Percentiles rank a stretch among this genome's conserved stretches.
Evolutionary conservation across 2,113 vertebrate genomes (phyloP).

Genomic region (Daboia siamensis): DNA sequence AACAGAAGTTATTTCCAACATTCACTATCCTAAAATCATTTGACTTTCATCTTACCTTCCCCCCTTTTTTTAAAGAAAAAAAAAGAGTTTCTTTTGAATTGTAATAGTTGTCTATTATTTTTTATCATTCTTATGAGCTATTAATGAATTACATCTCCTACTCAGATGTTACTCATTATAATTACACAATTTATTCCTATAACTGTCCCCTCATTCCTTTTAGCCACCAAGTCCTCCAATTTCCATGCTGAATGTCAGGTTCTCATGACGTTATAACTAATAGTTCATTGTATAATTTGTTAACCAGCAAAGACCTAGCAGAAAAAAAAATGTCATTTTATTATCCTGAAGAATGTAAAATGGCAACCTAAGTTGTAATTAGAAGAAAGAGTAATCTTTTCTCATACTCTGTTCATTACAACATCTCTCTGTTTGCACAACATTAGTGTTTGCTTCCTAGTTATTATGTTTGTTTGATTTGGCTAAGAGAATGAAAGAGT

Average conservation of each 20-base stretch:
- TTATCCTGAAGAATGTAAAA: conserved; percentile 26
- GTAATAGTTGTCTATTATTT: not conserved
- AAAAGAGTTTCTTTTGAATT: not conserved
- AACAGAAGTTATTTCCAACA: not conserved
- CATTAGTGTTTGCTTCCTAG: conserved; percentile 18
- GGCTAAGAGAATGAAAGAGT: not conserved
- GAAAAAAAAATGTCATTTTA: conserved; percentile 45
- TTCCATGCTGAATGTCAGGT: not conserved
- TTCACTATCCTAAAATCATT: not conserved
- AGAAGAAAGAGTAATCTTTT: conserved; percentile 30
- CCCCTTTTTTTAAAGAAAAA: not conserved
- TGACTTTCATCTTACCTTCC: not conserved
- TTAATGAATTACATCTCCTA: not conserved
- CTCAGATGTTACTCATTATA: not conserved
- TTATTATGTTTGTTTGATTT: not conserved
- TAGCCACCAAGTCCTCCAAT: not conserved
- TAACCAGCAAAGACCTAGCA: conserved; percentile 24
- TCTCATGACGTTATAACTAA: conserved; percentile 24
- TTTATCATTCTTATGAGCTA: not conserved
- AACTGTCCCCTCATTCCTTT: not conserved
- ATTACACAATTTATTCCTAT: not conserved
- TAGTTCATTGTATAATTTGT: conserved; percentile 48
- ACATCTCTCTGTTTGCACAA: not conserved
- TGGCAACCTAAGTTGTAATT: conserved; percentile 24
- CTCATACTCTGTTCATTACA: conserved; percentile 22